Evolutionary conservation across 2,113 vertebrate species (phyloP).

Genomic region (Notechis scutatus): DNA sequence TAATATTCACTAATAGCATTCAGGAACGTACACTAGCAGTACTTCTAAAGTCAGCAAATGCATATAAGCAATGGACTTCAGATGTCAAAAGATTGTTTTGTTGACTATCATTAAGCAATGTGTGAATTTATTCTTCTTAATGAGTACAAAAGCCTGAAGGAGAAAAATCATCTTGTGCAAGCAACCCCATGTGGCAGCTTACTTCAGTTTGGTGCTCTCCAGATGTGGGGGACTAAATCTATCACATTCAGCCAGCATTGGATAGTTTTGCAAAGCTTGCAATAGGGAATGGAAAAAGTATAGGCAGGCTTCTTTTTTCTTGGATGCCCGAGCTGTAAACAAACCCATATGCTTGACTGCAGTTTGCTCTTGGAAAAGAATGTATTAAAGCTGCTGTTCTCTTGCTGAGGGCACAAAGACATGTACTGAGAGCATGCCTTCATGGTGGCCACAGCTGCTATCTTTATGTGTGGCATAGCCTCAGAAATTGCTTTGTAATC

Average conservation of each 20-base stretch:
- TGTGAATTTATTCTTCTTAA: constrained; percentile 5
- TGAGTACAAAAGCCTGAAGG: not conserved
- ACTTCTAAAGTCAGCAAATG: not conserved
- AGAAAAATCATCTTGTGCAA: constrained; percentile 16
- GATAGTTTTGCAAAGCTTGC: not conserved
- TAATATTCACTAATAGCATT: not conserved
- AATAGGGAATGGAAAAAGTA: not conserved
- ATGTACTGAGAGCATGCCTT: constrained; percentile 51
- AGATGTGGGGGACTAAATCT: not conserved
- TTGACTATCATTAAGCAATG: not conserved
- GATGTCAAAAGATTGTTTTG: constrained; percentile 6
- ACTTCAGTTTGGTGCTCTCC: not conserved
- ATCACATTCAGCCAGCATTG: not conserved
- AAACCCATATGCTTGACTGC: constrained; percentile 30
- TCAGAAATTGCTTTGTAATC: constrained; percentile 31
- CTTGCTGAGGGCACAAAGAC: constrained; percentile 34
- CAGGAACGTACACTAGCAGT: not conserved
- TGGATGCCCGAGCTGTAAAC: constrained; percentile 45
- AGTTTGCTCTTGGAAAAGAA: constrained; percentile 49
- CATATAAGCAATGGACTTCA: not conserved
- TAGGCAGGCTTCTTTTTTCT: constrained; percentile 9
- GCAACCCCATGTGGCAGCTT: not conserved
- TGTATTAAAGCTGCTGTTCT: constrained; percentile 51
- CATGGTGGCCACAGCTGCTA: constrained; percentile 36
- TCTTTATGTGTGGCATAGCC: constrained; percentile 39